Evolutionary conservation across 2,797 vertebrate genomes (phyloP).

Genomic region (Oreochromis grahami): DNA sequence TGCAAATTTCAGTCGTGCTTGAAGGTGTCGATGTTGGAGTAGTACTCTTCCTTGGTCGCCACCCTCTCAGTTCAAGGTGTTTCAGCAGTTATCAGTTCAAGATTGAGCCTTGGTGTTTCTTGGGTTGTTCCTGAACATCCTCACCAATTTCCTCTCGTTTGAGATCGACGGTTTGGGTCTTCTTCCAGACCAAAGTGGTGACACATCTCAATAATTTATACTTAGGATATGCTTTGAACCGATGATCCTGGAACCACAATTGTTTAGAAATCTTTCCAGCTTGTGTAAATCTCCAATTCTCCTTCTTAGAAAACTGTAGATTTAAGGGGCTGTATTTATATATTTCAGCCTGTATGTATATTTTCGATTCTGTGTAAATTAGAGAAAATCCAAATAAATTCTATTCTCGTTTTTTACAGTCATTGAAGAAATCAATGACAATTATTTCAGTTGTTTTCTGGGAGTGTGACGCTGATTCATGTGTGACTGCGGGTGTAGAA

Average conservation of each 20-base stretch:
- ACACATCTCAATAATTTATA: background rate
- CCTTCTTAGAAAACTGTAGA: background rate
- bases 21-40: too few species aligned
- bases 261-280: background rate
- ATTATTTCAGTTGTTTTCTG: background rate
- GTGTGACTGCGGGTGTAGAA: background rate
- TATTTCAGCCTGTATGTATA: background rate
- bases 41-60: background rate
- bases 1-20: background rate
- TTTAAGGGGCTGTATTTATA: background rate
- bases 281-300: background rate
- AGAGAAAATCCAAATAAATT: background rate
- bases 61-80: background rate
- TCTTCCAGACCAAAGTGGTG: background rate
- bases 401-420: rapidly evolving
- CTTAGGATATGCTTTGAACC: background rate
- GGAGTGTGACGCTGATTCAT: background rate
- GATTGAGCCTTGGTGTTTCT: background rate
- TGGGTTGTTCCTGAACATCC: background rate
- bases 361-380: background rate
- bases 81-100: background rate
- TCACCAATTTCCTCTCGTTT: background rate
- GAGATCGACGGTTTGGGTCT: background rate
- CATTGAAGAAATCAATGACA: background rate
- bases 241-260: background rate